Conservation (phyloP, 2,797 vertebrate genomes). For the Smutsia gigantea region DNA sequence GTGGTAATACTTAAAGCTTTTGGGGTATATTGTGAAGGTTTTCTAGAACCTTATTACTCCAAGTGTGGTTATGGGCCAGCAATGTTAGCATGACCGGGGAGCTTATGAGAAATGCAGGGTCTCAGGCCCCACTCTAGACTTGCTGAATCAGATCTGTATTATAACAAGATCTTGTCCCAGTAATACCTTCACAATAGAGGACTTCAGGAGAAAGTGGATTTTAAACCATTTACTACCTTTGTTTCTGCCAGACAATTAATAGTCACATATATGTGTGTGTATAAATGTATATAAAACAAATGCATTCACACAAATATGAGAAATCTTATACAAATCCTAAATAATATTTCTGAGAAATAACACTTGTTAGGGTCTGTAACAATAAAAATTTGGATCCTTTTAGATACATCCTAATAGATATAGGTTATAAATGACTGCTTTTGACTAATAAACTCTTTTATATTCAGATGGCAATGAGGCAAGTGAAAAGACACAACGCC, state of each 20-base stretch:
- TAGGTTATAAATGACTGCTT: constrained; percentile 71
- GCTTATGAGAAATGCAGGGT: background rate
- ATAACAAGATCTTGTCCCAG: background rate
- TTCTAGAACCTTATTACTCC: background rate
- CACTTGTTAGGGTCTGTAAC: background rate
- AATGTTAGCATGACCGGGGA: background rate
- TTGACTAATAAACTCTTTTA: constrained; percentile 77
- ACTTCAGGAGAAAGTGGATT: background rate
- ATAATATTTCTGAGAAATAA: constrained; percentile 2
- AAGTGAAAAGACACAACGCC: constrained; percentile 45
- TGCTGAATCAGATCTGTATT: background rate
- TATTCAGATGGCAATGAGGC: constrained; percentile 73
- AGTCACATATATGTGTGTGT: background rate
- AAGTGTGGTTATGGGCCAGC: background rate
- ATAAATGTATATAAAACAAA: background rate
- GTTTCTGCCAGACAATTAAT: background rate
- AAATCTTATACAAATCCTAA: background rate
- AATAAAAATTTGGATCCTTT: background rate
- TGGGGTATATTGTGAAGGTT: background rate
- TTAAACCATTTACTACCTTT: background rate
- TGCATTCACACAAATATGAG: background rate
- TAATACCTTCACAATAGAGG: background rate
- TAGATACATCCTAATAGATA: constrained; percentile 65
- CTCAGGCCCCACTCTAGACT: background rate
- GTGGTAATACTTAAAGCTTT: background rate